Base-by-base conservation (phyloP, 35 echinoderm and acorn worm genomes). In the Holothuria glaberrima region DNA sequence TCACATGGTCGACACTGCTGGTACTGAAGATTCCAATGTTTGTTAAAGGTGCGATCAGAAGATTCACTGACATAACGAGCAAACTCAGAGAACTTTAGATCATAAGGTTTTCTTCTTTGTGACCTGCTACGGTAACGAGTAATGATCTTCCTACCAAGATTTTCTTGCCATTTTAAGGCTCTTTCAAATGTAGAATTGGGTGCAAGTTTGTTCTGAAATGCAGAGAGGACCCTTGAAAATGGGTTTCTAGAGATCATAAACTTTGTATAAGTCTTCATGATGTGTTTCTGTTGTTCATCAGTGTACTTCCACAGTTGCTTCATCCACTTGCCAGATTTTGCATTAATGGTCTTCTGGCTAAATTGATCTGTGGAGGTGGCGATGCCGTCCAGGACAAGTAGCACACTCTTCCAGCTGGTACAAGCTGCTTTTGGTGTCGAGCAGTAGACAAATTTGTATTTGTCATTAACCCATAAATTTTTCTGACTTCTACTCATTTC, bases 181-280 rank as follows among this genome's bases (percentile, higher is more conserved):
- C 90, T 50, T 30, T 72, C 86, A 89, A 94, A 97, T 9, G 92
- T 92, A 7, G 92, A 80, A 21, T 94, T 92, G 3, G 95, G 95
- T 0, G 85, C 89, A 29, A 99, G 84, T 66, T 99, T 99, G 91
- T 99, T 94, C 25, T 65, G 75, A 83, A 91, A 99, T 12, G 94
- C 97, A 19, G 97, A 99, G 0, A 99, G 75, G 30, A 99, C 83
- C 19, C 97, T 89, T 36, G 93, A 92, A 54, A 95, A 99, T 9
- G 97, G 97, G 30, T 95, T 68, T 41, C 97, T 61, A 19, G 97
- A 89, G 28, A 99, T 95, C 97, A 99, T 93, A 60, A 99, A 99
- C 72, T 99, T 99, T 4, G 91, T 95, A 52, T 95, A 99, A 21
- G 82, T 75, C 65, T 80, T 81, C 24, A 97, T 68, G 35, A 99